Percentiles rank a stretch among this genome's conserved stretches.
phyloP scores from a whole-genome alignment of 2,113 vertebrate species.

The Bucco capensis region DNA sequence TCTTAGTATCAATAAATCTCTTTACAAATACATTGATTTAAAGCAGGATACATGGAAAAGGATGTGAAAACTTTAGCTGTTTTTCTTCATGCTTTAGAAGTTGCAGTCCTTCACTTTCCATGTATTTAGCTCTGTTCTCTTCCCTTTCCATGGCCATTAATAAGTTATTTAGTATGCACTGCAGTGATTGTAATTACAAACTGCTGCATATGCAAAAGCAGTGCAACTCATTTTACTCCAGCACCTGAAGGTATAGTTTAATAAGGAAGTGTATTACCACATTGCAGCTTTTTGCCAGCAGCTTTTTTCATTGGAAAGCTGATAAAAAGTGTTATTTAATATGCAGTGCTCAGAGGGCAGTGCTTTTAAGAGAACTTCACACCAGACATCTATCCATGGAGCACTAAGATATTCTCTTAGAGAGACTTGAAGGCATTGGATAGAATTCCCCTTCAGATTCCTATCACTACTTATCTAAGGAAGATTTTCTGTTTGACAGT shows the following conservation, averaged over 20 bases:
- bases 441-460: not conserved
- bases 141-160: not conserved
- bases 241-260: constrained; percentile 51
- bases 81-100: not conserved
- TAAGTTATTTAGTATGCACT: not conserved
- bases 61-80: not conserved
- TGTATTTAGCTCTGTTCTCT: not conserved
- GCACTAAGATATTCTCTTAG: not conserved
- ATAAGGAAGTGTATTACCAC: constrained; percentile 26
- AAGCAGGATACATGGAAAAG: not conserved
- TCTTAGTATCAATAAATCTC: not conserved
- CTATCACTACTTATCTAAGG: not conserved
- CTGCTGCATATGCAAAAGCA: constrained; percentile 24
- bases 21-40: not conserved
- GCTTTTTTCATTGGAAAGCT: constrained; percentile 29
- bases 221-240: constrained; percentile 13
- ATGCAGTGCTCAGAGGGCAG: not conserved
- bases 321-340: constrained; percentile 35
- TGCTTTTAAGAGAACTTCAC: not conserved
- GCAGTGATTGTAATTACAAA: not conserved
- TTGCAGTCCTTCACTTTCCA: not conserved
- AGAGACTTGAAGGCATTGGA: not conserved
- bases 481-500: not conserved
- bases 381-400: not conserved
- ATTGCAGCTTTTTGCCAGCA: constrained; percentile 31